Conservation (phyloP, 2,113 vertebrate genomes). For the Pantherophis guttatus region DNA sequence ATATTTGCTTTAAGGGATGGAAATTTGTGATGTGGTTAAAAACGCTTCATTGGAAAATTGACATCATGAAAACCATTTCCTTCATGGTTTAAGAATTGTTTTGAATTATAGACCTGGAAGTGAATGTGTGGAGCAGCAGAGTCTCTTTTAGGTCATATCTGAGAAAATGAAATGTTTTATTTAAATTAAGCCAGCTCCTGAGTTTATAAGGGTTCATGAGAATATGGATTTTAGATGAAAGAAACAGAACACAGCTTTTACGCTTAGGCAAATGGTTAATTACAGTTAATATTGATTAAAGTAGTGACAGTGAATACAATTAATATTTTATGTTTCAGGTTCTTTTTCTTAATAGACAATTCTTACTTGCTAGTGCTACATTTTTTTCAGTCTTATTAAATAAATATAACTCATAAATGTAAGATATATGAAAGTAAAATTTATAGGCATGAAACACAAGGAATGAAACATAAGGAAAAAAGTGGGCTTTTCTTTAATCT, state of each 20-base stretch:
- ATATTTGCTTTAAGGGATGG: slow-evolving; percentile 51
- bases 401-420: background rate
- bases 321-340: background rate
- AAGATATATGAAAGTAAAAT: background rate
- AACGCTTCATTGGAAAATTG: slow-evolving; percentile 61
- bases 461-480: background rate
- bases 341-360: background rate
- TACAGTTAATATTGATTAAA: background rate
- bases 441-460: background rate
- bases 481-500: background rate
- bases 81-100: slow-evolving; percentile 56
- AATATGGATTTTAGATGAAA: background rate
- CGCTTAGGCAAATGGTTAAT: background rate
- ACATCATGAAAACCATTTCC: slow-evolving; percentile 64
- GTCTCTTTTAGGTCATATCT: slow-evolving; percentile 18
- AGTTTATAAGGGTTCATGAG: background rate
- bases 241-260: background rate
- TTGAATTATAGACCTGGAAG: slow-evolving; percentile 48
- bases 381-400: background rate
- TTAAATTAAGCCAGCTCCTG: background rate
- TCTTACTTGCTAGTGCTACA: background rate
- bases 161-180: slow-evolving; percentile 5
- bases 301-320: background rate
- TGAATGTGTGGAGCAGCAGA: slow-evolving; percentile 34
- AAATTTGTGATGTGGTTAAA: slow-evolving; percentile 66